phyloP scores from a whole-genome alignment of 2,113 vertebrate genomes.

The Vimba vimba region DNA sequence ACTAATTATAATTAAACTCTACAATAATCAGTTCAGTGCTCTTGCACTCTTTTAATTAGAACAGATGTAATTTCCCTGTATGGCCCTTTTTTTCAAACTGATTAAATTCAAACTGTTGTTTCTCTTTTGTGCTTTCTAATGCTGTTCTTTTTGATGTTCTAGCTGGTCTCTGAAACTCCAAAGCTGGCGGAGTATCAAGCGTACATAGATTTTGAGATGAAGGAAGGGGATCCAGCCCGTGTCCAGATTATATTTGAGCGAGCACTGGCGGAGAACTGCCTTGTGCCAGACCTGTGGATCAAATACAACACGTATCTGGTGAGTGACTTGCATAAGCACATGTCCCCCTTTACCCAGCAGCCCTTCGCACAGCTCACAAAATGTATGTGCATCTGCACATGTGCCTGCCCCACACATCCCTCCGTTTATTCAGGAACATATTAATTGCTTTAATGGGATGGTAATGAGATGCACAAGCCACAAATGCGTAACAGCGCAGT shows the following conservation, averaged over 20 bases:
- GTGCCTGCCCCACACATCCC: not conserved
- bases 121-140: not conserved
- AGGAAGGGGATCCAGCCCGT: conserved; percentile 90
- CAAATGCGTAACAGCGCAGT: not conserved
- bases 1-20: not conserved
- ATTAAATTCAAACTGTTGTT: not conserved
- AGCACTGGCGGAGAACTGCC: conserved; percentile 93
- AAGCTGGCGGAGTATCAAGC: conserved; percentile 92
- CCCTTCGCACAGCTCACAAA: not conserved
- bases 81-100: not conserved
- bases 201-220: conserved; percentile 92
- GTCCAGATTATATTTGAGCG: conserved; percentile 93
- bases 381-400: conserved; percentile 8
- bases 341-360: not conserved
- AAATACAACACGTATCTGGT: conserved; percentile 92
- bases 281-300: conserved; percentile 95
- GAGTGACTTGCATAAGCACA: conserved; percentile 66
- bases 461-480: conserved; percentile 52
- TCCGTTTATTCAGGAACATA: conserved; percentile 43
- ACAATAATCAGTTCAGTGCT: conserved; percentile 3
- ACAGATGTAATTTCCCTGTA: not conserved
- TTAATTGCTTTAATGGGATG: conserved; percentile 54
- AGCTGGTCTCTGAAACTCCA: conserved; percentile 90
- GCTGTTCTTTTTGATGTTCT: not conserved
- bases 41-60: not conserved